Evolutionary conservation across 2,113 vertebrate species (phyloP), one percentile per base, ranked within the genome.

Genomic region (Phylloscopus trochilus): DNA sequence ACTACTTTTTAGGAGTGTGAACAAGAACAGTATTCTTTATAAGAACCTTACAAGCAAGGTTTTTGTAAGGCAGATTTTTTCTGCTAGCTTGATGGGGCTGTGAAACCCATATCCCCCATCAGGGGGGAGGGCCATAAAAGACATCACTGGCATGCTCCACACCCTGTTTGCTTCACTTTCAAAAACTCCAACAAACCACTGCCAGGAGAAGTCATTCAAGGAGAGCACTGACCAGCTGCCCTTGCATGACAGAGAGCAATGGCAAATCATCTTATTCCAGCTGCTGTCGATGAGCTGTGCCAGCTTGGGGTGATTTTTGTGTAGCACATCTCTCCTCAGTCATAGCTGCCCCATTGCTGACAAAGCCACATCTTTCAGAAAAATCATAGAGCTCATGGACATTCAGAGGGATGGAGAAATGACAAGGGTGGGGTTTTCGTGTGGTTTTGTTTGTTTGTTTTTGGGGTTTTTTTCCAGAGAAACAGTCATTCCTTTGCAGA

Each of bases 211-310:
- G 23, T 51, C 43, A 46, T 16, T 26, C 4, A 4, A 20, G 39
- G 12, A 68, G 11, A 75, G 2, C 37, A 22, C 10, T 51, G 62
- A 44, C 3, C 15, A 19, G 46, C 31, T 87, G 15, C 28, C 41
- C 41, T 69, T 33, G 26, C 14, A 43, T n/a, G 26, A 27, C 55
- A 58, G n/a, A 35, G 20, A 39, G 15, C 13, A 73, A 27, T 17
- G 14, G 37, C 53, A 88, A 15, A n/a, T 51, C 12, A 2, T 24
- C 22, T 73, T 15, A 2, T 23, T 46, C 14, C 22, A 17, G 14
- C 15, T 84, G 39, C 47, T 5, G 1, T 7, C 0, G 0, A 18
- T 47, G 17, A 76, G 37, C 20, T 2, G 4, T 9, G 53, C 10
- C 37, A 27, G n/a, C 30, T 60, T 14, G 3, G 59, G 2, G 0